phyloP scores from a whole-genome alignment of 2,113 vertebrate genomes.

The Chloroceryle aenea region DNA sequence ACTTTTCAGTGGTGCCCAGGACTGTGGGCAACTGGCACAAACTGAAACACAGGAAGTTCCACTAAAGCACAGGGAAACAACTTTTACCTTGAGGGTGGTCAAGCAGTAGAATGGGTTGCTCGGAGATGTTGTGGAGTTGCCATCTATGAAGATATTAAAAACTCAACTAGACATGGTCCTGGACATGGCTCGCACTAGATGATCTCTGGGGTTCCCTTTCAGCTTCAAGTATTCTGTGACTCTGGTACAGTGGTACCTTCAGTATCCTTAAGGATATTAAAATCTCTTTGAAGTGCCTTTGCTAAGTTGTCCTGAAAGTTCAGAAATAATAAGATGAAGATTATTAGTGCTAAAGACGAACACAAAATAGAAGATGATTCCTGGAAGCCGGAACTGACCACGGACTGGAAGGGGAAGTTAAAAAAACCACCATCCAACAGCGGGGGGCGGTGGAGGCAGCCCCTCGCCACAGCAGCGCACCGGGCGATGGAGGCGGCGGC shows the following conservation, averaged over 20 bases:
- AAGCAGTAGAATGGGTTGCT: neutral
- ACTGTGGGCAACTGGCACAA: too few relatives aligned
- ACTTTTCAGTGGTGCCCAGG: neutral
- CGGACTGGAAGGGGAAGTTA: neutral
- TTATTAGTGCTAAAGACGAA: neutral
- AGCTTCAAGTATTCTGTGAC: neutral
- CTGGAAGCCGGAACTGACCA: neutral
- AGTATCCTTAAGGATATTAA: neutral
- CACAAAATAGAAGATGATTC: neutral
- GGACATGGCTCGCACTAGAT: neutral
- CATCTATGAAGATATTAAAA: neutral
- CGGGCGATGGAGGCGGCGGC: neutral
- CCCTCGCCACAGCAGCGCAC: neutral
- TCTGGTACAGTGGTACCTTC: neutral
- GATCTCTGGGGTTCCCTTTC: neutral
- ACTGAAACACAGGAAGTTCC: neutral
- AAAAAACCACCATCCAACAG: rapidly evolving
- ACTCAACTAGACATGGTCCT: too few relatives aligned
- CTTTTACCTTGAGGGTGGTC: neutral
- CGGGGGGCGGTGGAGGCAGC: neutral
- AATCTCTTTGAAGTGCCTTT: neutral
- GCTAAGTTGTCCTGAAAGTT: neutral
- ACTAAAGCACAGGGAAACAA: neutral
- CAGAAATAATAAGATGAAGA: neutral
- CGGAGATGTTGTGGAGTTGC: neutral